Evolutionary conservation across 2,113 vertebrate genomes (phyloP).

Genomic region (Stercorarius parasiticus): DNA sequence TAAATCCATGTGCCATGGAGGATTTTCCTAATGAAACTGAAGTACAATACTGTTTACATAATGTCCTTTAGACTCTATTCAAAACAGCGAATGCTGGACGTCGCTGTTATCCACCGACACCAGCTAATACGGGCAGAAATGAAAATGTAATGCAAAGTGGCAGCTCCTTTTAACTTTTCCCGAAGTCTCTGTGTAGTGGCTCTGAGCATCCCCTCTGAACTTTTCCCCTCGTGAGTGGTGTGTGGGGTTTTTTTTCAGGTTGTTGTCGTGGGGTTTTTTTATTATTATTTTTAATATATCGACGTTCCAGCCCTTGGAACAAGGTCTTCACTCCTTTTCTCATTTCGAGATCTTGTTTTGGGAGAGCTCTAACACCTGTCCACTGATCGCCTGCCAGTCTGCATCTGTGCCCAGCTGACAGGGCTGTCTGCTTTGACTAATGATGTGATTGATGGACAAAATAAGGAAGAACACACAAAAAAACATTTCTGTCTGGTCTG

Average conservation of each 20-base stretch:
- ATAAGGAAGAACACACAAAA: slow-evolving; percentile 88
- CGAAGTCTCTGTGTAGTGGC: background rate
- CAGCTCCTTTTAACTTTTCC: slow-evolving; percentile 30
- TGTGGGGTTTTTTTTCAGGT: background rate
- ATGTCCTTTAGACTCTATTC: slow-evolving; percentile 57
- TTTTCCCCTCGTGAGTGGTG: background rate
- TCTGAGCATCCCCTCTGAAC: slow-evolving; percentile 49
- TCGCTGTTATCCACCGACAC: background rate
- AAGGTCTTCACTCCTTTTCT: slow-evolving; percentile 79
- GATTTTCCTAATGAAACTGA: slow-evolving; percentile 68
- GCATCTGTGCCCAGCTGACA: slow-evolving; percentile 83
- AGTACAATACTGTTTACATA: slow-evolving; percentile 60
- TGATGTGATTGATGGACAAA: slow-evolving; percentile 94
- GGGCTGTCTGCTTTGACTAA: slow-evolving; percentile 91
- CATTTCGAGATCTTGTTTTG: slow-evolving; percentile 76
- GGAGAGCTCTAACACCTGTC: slow-evolving; percentile 87
- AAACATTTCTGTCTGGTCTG: slow-evolving; percentile 85
- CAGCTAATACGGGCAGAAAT: slow-evolving; percentile 17
- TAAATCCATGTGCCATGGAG: slow-evolving; percentile 63
- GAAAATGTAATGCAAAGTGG: slow-evolving; percentile 41
- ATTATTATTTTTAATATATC: slow-evolving; percentile 32
- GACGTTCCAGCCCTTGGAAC: slow-evolving; percentile 76
- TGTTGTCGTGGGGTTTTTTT: background rate
- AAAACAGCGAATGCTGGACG: slow-evolving; percentile 30
- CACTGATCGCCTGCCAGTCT: slow-evolving; percentile 81